Conservation (phyloP, 2,888 invertebrate species). For the Digitonthophagus gazella region DNA sequence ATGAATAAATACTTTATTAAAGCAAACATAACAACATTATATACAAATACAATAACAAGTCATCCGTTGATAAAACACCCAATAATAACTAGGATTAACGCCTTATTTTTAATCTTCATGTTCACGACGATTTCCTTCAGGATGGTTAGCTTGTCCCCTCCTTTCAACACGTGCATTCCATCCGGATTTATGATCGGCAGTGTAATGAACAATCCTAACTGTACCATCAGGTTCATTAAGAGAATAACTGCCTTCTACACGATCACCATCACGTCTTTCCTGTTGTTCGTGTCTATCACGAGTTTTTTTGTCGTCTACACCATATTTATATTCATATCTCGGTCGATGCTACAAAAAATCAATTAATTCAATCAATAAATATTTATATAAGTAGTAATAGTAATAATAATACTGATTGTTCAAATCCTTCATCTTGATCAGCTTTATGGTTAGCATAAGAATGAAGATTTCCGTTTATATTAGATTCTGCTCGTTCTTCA, state of each 20-base stretch:
- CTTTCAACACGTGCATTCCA: constrained; percentile 44
- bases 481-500: constrained; percentile 6
- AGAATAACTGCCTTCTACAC: constrained; percentile 46
- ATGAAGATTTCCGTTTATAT: constrained; percentile 14
- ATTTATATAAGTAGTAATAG: neutral
- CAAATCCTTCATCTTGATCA: constrained; percentile 6
- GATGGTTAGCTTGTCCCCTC: constrained; percentile 42
- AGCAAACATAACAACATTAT: no score
- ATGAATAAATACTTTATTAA: no score
- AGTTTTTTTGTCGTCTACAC: constrained; percentile 47
- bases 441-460: constrained; percentile 3
- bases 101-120: constrained; percentile 6
- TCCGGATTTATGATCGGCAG: constrained; percentile 40
- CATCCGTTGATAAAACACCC: no score
- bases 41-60: no score
- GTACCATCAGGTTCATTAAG: constrained; percentile 48
- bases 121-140: constrained; percentile 26
- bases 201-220: constrained; percentile 46
- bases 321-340: constrained; percentile 46
- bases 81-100: no score
- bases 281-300: constrained; percentile 46
- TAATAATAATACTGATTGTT: neutral
- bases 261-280: constrained; percentile 45
- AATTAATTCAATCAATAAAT: neutral
- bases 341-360: constrained; percentile 24